A percentile compares a stretch with the other conserved stretches of the same genome.
Conservation (phyloP, 2,113 vertebrate genomes). For the Cettia cetti region DNA sequence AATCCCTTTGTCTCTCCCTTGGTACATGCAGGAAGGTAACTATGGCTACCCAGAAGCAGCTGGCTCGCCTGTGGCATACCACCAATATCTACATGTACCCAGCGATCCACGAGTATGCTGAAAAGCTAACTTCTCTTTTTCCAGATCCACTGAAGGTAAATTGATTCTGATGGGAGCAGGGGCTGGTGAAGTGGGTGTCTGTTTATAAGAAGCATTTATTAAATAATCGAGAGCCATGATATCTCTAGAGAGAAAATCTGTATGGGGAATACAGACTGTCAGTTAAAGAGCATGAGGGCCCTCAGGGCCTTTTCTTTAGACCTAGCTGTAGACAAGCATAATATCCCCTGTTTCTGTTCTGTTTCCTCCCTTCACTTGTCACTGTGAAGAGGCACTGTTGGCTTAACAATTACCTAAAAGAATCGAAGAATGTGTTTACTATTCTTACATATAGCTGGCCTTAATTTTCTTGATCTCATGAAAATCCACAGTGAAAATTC, state of each 20-base stretch:
- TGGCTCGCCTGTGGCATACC: constrained; percentile 87
- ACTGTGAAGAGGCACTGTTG: background rate
- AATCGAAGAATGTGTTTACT: background rate
- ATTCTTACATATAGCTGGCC: background rate
- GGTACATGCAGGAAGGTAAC: constrained; percentile 80
- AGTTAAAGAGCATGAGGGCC: background rate
- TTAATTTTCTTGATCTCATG: background rate
- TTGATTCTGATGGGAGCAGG: background rate
- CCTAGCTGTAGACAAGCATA: background rate
- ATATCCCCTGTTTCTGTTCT: background rate
- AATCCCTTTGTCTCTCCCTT: background rate
- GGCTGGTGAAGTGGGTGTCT: background rate
- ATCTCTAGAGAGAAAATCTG: background rate
- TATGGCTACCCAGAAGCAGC: constrained; percentile 78
- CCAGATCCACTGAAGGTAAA: constrained; percentile 92
- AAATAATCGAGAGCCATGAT: background rate
- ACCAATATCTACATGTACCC: constrained; percentile 82
- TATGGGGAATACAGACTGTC: background rate
- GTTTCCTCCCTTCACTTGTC: background rate
- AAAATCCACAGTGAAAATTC: background rate
- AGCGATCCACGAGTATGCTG: constrained; percentile 82
- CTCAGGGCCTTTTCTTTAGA: background rate
- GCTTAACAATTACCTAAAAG: background rate
- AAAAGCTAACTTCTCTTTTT: constrained; percentile 82
- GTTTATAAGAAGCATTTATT: background rate